phyloP scores from a whole-genome alignment of 2,113 vertebrate genomes.

The Narcine bancroftii region DNA sequence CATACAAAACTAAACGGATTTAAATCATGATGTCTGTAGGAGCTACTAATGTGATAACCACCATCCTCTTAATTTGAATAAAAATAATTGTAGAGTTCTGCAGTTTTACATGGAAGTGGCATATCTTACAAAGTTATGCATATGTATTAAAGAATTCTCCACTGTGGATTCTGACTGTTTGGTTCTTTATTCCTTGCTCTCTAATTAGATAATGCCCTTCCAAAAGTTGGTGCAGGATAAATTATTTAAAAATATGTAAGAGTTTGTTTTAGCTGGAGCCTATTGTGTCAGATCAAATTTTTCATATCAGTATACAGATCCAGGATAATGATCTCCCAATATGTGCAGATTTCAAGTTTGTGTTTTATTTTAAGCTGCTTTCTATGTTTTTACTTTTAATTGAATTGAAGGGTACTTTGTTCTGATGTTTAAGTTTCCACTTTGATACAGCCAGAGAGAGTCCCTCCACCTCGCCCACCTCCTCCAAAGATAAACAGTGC shows the following conservation, averaged over 20 bases:
- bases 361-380: slow-evolving; percentile 10
- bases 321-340: background rate
- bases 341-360: background rate
- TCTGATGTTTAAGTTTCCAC: slow-evolving; percentile 59
- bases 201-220: slow-evolving; percentile 27
- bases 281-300: slow-evolving; percentile 12
- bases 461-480: slow-evolving; percentile 61
- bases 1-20: background rate
- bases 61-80: slow-evolving; percentile 26
- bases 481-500: slow-evolving; percentile 70
- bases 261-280: slow-evolving; percentile 7
- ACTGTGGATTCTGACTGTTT: background rate
- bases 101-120: slow-evolving; percentile 18
- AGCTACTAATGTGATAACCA: slow-evolving; percentile 16
- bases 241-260: slow-evolving; percentile 33
- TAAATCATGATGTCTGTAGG: slow-evolving; percentile 18
- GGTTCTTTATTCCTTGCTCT: background rate
- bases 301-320: background rate
- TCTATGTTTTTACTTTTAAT: slow-evolving; percentile 21
- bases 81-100: slow-evolving; percentile 21
- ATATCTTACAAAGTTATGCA: slow-evolving; percentile 24
- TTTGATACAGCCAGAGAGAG: slow-evolving; percentile 67
- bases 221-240: slow-evolving; percentile 16
- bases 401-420: slow-evolving; percentile 39
- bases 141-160: slow-evolving; percentile 16